A percentile compares a stretch with the other conserved stretches of the same genome.
These are phyloP conservation scores for Centropus bengalensis DNA, from an alignment of 2,113 vertebrate genomes.

Conservation along the genomic window DNA sequence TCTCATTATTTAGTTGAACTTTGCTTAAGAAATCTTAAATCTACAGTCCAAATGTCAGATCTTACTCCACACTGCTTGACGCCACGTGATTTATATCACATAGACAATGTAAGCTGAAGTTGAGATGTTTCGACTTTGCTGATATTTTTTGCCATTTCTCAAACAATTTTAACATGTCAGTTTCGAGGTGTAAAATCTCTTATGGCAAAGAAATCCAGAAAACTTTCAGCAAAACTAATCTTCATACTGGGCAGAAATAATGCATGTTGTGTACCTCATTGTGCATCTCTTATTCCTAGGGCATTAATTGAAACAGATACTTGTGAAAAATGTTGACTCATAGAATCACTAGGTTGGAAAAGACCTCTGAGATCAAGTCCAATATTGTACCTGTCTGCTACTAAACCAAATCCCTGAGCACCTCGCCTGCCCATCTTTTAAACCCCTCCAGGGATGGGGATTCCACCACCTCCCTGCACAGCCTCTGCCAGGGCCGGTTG, in stretches of 20 bases:
- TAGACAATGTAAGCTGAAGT: not conserved
- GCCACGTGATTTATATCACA: not conserved
- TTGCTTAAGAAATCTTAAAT: slow-evolving; percentile 8
- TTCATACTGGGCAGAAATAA: not conserved
- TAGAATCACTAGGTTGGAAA: too few species aligned
- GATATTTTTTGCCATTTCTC: not conserved
- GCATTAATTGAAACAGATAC: not conserved
- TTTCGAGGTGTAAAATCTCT: not conserved
- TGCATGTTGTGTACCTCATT: accelerated
- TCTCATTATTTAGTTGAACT: slow-evolving; percentile 6
- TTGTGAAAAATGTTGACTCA: not conserved
- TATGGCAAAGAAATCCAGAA: not conserved
- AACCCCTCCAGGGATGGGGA: too few species aligned
- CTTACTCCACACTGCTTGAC: not conserved
- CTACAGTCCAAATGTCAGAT: slow-evolving; percentile 15
- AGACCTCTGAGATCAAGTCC: too few species aligned
- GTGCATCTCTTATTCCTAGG: not conserved
- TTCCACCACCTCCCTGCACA: too few species aligned
- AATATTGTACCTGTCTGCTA: too few species aligned
- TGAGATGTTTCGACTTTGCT: slow-evolving; percentile 13
- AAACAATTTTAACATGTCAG: not conserved
- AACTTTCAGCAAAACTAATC: not conserved
- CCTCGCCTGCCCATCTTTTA: too few species aligned
- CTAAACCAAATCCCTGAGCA: too few species aligned
- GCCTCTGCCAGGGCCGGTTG: too few species aligned